These are phyloP conservation scores for Apamea monoglypha DNA, from an alignment of 2,888 invertebrate species.

Conservation along the genomic window DNA sequence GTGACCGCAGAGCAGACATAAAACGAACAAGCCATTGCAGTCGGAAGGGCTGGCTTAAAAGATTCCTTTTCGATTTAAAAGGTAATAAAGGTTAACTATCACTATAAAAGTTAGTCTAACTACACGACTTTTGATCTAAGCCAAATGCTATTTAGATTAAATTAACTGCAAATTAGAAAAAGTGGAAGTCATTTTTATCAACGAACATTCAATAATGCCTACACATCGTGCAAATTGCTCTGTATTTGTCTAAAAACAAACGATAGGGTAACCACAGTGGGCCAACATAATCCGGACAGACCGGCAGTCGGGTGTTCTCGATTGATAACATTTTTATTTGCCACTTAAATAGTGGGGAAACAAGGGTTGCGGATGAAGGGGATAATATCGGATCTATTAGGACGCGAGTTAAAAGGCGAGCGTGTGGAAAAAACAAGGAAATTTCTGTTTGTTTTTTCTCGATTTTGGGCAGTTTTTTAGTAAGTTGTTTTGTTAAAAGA, in stretches of 20 bases:
- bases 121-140: neutral
- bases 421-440: constrained; percentile 54
- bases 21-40: neutral
- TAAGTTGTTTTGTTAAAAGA: constrained; percentile 40
- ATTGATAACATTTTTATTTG: constrained; percentile 82
- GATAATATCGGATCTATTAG: constrained; percentile 72
- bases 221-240: constrained; percentile 13
- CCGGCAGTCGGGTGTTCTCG: constrained; percentile 66
- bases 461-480: constrained; percentile 38
- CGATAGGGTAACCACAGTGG: constrained; percentile 64
- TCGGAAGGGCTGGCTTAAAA: neutral
- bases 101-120: neutral
- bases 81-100: neutral
- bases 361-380: constrained; percentile 73
- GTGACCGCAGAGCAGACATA: constrained; percentile 1
- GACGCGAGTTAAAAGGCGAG: constrained; percentile 65
- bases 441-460: constrained; percentile 48
- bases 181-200: neutral
- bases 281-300: constrained; percentile 70
- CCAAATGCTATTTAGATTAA: neutral
- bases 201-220: neutral
- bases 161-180: neutral
- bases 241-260: constrained; percentile 64
- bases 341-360: constrained; percentile 76
- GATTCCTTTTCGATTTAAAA: neutral